Evolutionary conservation across 2,113 vertebrate genomes (phyloP).

Genomic region (Toxostoma redivivum): DNA sequence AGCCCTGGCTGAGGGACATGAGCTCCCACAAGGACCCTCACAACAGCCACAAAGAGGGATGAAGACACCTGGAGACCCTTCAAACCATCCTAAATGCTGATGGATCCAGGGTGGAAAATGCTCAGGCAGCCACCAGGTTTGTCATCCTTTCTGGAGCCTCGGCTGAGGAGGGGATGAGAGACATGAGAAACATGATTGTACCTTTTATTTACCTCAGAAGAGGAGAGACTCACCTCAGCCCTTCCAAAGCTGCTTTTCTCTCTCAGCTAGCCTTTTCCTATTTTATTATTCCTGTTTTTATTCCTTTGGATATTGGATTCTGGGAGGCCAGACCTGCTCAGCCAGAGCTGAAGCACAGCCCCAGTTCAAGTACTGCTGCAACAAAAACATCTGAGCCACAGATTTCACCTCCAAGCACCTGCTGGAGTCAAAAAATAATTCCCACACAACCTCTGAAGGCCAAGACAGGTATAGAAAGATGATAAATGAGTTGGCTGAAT

Average conservation of each 20-base stretch:
- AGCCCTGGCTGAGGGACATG: background rate
- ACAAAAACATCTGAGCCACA: background rate
- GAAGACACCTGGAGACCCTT: background rate
- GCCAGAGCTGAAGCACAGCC: background rate
- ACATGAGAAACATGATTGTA: background rate
- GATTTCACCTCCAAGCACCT: background rate
- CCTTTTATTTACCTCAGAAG: background rate
- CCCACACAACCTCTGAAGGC: background rate
- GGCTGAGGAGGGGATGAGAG: rapidly evolving
- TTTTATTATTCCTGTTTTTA: background rate
- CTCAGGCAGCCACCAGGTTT: background rate
- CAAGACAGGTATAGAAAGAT: background rate
- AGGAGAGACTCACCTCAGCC: background rate
- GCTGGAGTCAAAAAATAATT: background rate
- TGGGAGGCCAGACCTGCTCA: background rate
- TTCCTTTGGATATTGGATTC: background rate
- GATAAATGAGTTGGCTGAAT: background rate
- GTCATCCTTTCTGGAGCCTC: background rate
- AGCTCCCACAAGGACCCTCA: background rate
- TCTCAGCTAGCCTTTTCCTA: background rate
- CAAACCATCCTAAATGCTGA: background rate
- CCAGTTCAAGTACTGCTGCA: background rate
- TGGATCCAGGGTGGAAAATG: background rate
- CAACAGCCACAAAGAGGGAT: background rate
- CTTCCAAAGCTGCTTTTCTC: background rate